These are phyloP conservation scores for Palaemon carinicauda DNA, from an alignment of 1,140 invertebrate species.

Conservation along the genomic window DNA sequence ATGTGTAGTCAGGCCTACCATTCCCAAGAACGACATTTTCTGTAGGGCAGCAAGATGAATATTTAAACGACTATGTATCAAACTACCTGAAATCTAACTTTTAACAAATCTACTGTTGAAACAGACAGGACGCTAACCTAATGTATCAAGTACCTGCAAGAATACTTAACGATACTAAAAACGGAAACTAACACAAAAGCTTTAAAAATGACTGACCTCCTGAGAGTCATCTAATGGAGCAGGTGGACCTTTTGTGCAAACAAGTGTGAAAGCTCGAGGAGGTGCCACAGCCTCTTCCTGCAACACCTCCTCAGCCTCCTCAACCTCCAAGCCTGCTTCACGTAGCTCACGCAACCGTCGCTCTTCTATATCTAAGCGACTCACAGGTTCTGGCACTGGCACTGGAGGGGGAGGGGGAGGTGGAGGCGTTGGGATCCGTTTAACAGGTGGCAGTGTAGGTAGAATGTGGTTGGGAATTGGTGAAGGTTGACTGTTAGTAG, in stretches of 20 bases:
- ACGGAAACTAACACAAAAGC: background rate
- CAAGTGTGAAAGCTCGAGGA: conserved; percentile 16
- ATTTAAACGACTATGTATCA: background rate
- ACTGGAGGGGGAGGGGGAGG: conserved; percentile 30
- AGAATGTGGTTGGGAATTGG: conserved; percentile 1
- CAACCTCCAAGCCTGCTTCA: conserved; percentile 46
- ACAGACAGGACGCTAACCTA: background rate
- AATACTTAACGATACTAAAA: background rate
- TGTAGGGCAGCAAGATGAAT: background rate
- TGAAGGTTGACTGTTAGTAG: background rate
- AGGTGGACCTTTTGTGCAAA: conserved; percentile 46
- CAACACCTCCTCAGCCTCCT: conserved; percentile 49
- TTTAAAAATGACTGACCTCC: conserved; percentile 26
- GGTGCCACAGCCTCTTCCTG: conserved; percentile 47
- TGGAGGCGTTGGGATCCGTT: conserved; percentile 23
- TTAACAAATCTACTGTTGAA: background rate
- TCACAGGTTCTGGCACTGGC: conserved; percentile 22
- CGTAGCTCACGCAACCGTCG: conserved; percentile 32
- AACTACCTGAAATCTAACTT: background rate
- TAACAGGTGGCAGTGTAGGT: background rate
- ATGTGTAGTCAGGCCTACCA: conserved; percentile 39
- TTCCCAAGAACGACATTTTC: conserved; percentile 43
- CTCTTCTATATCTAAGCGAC: conserved; percentile 39
- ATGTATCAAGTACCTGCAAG: background rate
- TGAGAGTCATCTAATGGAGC: conserved; percentile 40